Evolutionary conservation across 1,140 invertebrate species (phyloP), one percentile per base, ranked within the genome.

Genomic region (Mamestra configurata): DNA sequence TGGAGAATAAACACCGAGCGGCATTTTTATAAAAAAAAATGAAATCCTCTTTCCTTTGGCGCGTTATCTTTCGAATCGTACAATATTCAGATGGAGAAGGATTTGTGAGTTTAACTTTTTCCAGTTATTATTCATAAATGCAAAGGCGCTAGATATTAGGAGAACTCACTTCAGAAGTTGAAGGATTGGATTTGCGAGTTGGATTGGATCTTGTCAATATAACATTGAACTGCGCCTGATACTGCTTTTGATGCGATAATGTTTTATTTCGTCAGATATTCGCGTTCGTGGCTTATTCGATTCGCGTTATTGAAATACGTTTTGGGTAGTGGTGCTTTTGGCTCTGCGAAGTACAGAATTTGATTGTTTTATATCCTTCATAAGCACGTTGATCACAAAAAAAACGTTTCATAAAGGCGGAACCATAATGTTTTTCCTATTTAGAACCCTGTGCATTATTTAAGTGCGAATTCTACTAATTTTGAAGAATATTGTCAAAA

Each of bases 91-190:
- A 86, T 82, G 77, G 79, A 86, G 87, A 79, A 82, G 90, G 89
- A 90, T 93, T 92, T 89, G 84, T 83, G 86, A 88, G 83, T 90
- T 87, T 77, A 94, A 92, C 88, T 93, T 94, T 90, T 89, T 89
- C 81, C 86, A 90, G 87, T 92, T 92, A 93, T 91, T 94, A 94
- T 94, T 93, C 91, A 93, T 94, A 89, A 92, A 94, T 94, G 90
- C 91, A 91, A 90, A 92, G 87, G 85, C 87, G 82, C 72, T 81
- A 88, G 88, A 93, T 91, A 90, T 90, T 88, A 89, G 88, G 81
- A 80, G 84, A 88, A 89, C 80, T 90, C 86, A 85, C 87, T 89
- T 87, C 83, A 49, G 76, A 88, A 88, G 81, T 88, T 89, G 85
- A 88, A 83, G 89, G 84, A 87, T 89, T 85, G 82, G 83, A 86